phyloP scores from a whole-genome alignment of 2,888 invertebrate species.

The Rhaphigaster nebulosa region DNA sequence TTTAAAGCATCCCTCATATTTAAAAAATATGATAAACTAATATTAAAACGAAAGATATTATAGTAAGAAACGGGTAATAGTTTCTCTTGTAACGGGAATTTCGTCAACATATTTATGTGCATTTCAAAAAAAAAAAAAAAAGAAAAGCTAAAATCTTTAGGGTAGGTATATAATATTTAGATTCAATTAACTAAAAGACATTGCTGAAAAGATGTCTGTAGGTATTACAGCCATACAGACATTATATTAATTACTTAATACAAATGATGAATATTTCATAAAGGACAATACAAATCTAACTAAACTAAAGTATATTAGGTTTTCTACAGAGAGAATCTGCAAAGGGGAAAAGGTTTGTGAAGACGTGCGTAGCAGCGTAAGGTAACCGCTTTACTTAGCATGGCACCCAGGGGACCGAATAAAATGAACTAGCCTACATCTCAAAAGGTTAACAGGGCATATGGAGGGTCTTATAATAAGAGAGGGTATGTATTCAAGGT shows the following conservation, averaged over 20 bases:
- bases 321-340: neutral
- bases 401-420: neutral
- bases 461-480: neutral
- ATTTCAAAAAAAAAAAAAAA: too few relatives aligned
- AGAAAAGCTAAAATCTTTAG: too few relatives aligned
- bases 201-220: too few relatives aligned
- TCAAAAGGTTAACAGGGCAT: neutral
- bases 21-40: too few relatives aligned
- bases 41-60: too few relatives aligned
- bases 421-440: neutral
- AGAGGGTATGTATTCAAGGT: too few relatives aligned
- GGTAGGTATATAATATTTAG: neutral
- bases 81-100: too few relatives aligned
- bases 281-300: neutral
- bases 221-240: neutral
- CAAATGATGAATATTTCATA: neutral
- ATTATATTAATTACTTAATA: neutral
- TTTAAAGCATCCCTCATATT: too few relatives aligned
- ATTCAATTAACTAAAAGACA: neutral
- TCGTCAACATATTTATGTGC: too few relatives aligned
- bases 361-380: neutral
- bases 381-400: neutral
- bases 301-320: neutral
- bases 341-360: neutral
- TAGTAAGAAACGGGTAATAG: too few relatives aligned